These are phyloP conservation scores for Oscheius sp. DNA, from an alignment of 2,888 invertebrate species.

Conservation along the genomic window DNA sequence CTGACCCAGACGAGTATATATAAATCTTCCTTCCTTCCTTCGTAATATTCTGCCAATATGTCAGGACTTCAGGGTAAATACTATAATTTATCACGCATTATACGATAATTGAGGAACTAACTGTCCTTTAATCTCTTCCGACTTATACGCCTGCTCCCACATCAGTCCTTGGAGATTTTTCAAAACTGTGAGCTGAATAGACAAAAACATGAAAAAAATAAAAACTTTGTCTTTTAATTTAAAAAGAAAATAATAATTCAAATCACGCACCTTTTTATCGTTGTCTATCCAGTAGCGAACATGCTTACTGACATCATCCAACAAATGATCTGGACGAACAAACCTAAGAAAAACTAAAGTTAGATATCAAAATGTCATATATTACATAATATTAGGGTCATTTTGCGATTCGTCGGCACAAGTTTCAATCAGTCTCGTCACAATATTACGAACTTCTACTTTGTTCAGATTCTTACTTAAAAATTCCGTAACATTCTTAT, in stretches of 20 bases:
- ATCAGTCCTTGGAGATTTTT: conserved; percentile 90
- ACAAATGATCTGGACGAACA: conserved; percentile 54
- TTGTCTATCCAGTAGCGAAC: conserved; percentile 84
- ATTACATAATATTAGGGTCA: conserved; percentile 30
- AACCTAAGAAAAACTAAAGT: conserved; percentile 12
- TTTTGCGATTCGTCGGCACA: conserved; percentile 70
- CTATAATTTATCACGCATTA: conserved; percentile 70
- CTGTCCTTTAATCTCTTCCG: conserved; percentile 85
- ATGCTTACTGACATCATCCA: conserved; percentile 78
- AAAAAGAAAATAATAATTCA: not conserved
- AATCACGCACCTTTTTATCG: conserved; percentile 80
- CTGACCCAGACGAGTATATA: conserved; percentile 90
- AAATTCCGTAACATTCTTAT: conserved; percentile 79
- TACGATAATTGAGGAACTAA: conserved; percentile 75
- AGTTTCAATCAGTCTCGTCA: conserved; percentile 75
- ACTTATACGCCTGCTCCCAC: conserved; percentile 85
- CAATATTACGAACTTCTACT: conserved; percentile 4
- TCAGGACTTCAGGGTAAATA: conserved; percentile 85
- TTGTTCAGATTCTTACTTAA: conserved; percentile 80
- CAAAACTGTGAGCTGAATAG: conserved; percentile 74
- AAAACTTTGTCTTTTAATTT: not conserved
- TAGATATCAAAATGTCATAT: not conserved
- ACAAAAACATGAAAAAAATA: not conserved
- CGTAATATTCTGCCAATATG: conserved; percentile 79
- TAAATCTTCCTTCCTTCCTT: conserved; percentile 76